These are phyloP conservation scores for Drosophila novamexicana DNA, from an alignment of 1,140 invertebrate genomes.

Conservation along the genomic window DNA sequence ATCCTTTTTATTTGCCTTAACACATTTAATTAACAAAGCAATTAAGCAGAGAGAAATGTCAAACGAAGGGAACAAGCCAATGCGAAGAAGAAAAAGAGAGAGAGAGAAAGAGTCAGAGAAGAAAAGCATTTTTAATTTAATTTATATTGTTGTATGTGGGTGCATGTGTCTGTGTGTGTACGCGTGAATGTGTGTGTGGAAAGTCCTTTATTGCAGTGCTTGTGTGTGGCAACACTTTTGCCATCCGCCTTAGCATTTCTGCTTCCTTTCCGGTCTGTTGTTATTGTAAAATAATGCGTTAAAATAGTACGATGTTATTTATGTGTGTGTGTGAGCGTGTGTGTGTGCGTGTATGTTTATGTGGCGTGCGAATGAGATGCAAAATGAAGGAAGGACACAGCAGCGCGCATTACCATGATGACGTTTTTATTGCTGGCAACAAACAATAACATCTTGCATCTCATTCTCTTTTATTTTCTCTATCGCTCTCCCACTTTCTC, in stretches of 20 bases:
- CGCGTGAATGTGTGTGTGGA: conserved; percentile 4
- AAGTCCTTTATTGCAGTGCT: conserved; percentile 14
- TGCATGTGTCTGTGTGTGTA: conserved; percentile 3
- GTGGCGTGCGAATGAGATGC: conserved; percentile 8
- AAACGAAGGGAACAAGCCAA: conserved; percentile 40
- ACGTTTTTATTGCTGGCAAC: conserved; percentile 74
- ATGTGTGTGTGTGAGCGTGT: conserved; percentile 34
- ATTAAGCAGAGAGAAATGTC: conserved; percentile 80
- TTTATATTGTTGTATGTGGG: conserved; percentile 52
- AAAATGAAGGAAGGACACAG: conserved; percentile 50
- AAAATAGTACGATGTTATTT: conserved; percentile 56
- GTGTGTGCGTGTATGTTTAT: conserved; percentile 10
- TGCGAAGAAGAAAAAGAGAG: conserved; percentile 33
- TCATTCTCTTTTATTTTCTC: not conserved
- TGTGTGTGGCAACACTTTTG: conserved; percentile 29
- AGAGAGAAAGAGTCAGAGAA: conserved; percentile 20
- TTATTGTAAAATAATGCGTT: conserved; percentile 62
- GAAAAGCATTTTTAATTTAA: conserved; percentile 73
- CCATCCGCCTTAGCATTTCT: conserved; percentile 25
- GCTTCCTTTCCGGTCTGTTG: conserved; percentile 28
- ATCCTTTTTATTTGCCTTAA: conserved; percentile 72
- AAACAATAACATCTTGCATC: conserved; percentile 45
- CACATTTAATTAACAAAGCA: conserved; percentile 83
- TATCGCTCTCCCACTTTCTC: not conserved
- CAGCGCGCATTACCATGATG: conserved; percentile 54